Evolutionary conservation across 2,113 vertebrate species (phyloP).

Genomic region (Pithys albifrons): DNA sequence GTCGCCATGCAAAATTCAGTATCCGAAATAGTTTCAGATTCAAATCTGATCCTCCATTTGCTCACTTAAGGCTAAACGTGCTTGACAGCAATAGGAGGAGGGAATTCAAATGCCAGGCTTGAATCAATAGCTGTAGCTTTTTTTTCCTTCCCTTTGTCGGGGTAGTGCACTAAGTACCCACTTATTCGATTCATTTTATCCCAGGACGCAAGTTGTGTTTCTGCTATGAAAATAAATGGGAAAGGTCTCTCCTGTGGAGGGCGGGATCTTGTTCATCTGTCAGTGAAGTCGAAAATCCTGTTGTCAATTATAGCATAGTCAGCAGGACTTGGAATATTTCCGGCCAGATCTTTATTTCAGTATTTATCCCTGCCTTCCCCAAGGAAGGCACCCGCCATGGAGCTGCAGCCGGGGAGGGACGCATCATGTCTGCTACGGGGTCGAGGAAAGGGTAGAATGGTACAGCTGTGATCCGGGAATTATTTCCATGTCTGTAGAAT

Average conservation of each 20-base stretch:
- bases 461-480: background rate
- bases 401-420: background rate
- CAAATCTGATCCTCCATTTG: background rate
- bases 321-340: background rate
- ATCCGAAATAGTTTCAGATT: background rate
- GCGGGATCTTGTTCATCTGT: background rate
- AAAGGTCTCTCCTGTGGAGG: background rate
- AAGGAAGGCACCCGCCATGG: background rate
- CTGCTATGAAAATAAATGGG: background rate
- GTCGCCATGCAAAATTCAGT: background rate
- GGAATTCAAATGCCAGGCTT: background rate
- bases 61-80: background rate
- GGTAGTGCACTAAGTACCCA: background rate
- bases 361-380: background rate
- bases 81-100: background rate
- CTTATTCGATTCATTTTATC: background rate
- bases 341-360: background rate
- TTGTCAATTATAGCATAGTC: background rate
- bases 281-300: background rate
- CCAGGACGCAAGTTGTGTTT: background rate
- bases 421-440: rapidly evolving
- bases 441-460: background rate
- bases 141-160: background rate
- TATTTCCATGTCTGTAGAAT: background rate
- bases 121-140: background rate